Percentiles rank a stretch among this genome's conserved stretches.
Conservation (phyloP, 2,888 invertebrate genomes). For the Fabriciana adippe region DNA sequence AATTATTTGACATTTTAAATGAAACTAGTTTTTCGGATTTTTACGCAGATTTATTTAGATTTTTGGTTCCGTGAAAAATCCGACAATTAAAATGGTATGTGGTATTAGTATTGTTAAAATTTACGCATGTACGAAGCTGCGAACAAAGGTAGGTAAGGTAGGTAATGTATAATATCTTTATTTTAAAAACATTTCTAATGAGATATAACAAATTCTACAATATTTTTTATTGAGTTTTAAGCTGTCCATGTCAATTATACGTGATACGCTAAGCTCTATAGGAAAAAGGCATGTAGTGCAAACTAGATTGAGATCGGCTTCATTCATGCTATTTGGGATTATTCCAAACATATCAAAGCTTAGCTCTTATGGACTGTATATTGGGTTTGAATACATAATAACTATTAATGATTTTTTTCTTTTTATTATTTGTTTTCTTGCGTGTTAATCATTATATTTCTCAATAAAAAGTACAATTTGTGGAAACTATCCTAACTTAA, state of each 20-base stretch:
- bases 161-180: too few relatives aligned
- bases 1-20: too few relatives aligned
- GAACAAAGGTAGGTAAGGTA: too few relatives aligned
- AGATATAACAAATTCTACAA: not conserved
- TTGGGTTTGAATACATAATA: not conserved
- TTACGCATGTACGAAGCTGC: too few relatives aligned
- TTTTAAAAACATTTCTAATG: not conserved
- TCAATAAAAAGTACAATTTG: not conserved
- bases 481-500: too few relatives aligned
- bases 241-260: not conserved
- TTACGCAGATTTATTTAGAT: too few relatives aligned
- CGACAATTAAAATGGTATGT: too few relatives aligned
- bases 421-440: not conserved
- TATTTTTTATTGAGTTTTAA: slow-evolving; percentile 9
- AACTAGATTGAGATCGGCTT: slow-evolving; percentile 3
- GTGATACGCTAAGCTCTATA: not conserved
- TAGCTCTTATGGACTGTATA: not conserved
- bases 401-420: too few relatives aligned
- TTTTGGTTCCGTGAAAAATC: too few relatives aligned
- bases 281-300: not conserved
- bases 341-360: not conserved
- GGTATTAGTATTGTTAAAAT: too few relatives aligned
- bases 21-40: too few relatives aligned
- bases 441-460: not conserved
- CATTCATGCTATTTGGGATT: slow-evolving; percentile 8